These are phyloP conservation scores for Larimichthys polyactis DNA, from an alignment of 2,113 vertebrate genomes.

Conservation along the genomic window DNA sequence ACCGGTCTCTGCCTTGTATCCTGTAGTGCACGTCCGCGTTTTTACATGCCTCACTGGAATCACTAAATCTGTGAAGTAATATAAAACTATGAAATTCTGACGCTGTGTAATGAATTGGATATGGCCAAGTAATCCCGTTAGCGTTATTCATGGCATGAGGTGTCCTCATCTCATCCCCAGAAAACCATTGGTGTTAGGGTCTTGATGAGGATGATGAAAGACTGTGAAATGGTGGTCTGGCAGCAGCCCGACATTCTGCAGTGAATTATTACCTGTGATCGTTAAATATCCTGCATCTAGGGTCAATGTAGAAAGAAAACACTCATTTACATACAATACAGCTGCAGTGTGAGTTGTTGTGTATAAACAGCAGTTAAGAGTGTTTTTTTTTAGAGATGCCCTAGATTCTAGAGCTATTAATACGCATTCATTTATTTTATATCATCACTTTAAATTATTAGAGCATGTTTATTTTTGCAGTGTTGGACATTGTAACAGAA, in stretches of 20 bases:
- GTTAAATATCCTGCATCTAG: slow-evolving; percentile 34
- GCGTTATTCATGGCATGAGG: slow-evolving; percentile 55
- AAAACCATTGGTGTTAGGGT: slow-evolving; percentile 30
- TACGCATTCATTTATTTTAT: slow-evolving; percentile 14
- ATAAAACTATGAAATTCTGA: slow-evolving; percentile 32
- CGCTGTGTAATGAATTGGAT: slow-evolving; percentile 56
- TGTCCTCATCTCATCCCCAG: slow-evolving; percentile 57
- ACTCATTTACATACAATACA: slow-evolving; percentile 1
- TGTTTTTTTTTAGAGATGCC: slow-evolving; percentile 41
- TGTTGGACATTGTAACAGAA: slow-evolving; percentile 25
- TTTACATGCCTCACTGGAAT: neutral
- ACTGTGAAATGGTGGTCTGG: slow-evolving; percentile 64
- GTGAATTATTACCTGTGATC: slow-evolving; percentile 58
- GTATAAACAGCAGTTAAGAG: slow-evolving; percentile 22
- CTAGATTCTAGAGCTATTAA: slow-evolving; percentile 37
- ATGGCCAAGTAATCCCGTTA: slow-evolving; percentile 37
- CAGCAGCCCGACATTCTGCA: slow-evolving; percentile 46
- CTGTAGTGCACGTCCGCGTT: neutral
- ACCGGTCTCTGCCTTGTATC: neutral
- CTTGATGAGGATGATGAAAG: slow-evolving; percentile 78
- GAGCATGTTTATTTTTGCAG: slow-evolving; percentile 26
- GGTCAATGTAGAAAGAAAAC: slow-evolving; percentile 8
- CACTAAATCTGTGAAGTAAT: slow-evolving; percentile 25
- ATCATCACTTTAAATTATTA: neutral
- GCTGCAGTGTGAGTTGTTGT: neutral